phyloP scores from a whole-genome alignment of 2,888 invertebrate genomes.

The Neoaliturus tenellus region DNA sequence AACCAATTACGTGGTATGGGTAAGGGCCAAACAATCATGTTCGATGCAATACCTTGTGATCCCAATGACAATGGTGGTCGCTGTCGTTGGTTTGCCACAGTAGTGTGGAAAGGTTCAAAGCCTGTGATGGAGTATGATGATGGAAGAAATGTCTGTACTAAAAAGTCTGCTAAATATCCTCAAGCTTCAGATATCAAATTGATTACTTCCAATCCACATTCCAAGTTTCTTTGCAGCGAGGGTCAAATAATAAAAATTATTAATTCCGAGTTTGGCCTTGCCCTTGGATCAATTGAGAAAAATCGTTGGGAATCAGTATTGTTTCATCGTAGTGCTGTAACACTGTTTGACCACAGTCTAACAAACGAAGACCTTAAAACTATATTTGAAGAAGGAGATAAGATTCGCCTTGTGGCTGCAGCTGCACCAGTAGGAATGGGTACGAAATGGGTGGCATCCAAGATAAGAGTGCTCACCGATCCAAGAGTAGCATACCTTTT shows the following conservation, averaged over 20 bases:
- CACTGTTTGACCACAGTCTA: slow-evolving; percentile 25
- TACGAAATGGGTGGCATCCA: slow-evolving; percentile 36
- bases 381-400: slow-evolving; percentile 48
- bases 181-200: slow-evolving; percentile 23
- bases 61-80: slow-evolving; percentile 38
- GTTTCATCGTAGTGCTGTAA: slow-evolving; percentile 40
- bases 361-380: slow-evolving; percentile 46
- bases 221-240: slow-evolving; percentile 24
- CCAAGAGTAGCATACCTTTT: slow-evolving; percentile 1
- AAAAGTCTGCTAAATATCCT: neutral
- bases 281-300: slow-evolving; percentile 29
- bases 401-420: slow-evolving; percentile 32
- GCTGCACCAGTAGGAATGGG: slow-evolving; percentile 24
- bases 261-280: slow-evolving; percentile 41
- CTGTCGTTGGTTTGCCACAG: slow-evolving; percentile 58
- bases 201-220: slow-evolving; percentile 39
- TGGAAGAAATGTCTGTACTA: neutral
- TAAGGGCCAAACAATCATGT: slow-evolving; percentile 42
- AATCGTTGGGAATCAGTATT: slow-evolving; percentile 45
- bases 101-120: slow-evolving; percentile 55
- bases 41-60: slow-evolving; percentile 57
- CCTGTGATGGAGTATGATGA: slow-evolving; percentile 67
- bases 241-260: slow-evolving; percentile 41
- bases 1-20: slow-evolving; percentile 26
- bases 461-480: slow-evolving; percentile 21